These are phyloP conservation scores for Pogonomyrmex barbatus DNA, from an alignment of 1,140 invertebrate species.

Conservation along the genomic window DNA sequence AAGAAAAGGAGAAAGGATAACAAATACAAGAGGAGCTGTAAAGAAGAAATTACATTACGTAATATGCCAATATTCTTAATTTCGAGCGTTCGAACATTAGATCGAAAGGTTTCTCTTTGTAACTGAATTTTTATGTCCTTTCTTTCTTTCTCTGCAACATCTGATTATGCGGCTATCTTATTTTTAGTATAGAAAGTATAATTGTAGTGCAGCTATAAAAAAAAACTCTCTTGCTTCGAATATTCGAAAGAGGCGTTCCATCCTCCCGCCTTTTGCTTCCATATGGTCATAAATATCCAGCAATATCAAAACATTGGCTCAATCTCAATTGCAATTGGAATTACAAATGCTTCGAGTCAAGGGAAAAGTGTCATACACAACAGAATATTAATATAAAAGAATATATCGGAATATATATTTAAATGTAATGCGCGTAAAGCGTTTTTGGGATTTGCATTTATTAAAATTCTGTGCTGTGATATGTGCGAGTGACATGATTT, in stretches of 20 bases:
- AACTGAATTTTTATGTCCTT: no score
- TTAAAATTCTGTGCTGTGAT: conserved; percentile 84
- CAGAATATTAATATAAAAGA: conserved; percentile 68
- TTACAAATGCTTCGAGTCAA: neutral
- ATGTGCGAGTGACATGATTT: conserved; percentile 75
- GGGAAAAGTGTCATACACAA: conserved; percentile 60
- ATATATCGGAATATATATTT: conserved; percentile 69
- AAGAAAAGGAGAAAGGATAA: no score
- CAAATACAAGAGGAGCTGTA: no score
- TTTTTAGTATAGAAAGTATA: no score
- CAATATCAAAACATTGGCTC: conserved; percentile 1
- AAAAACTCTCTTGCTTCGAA: neutral
- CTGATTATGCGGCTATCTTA: no score
- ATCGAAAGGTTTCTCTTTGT: no score
- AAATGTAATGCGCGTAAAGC: conserved; percentile 61
- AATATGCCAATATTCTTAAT: no score
- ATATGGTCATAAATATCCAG: conserved; percentile 16
- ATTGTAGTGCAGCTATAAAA: no score
- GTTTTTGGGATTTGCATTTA: conserved; percentile 76
- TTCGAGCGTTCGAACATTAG: no score
- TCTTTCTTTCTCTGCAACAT: no score
- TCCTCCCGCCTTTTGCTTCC: neutral
- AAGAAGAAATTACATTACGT: no score
- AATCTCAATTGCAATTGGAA: neutral
- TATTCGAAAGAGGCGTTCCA: neutral